Base-by-base conservation (phyloP, 2,797 vertebrate genomes). In the Tangara arthus region DNA sequence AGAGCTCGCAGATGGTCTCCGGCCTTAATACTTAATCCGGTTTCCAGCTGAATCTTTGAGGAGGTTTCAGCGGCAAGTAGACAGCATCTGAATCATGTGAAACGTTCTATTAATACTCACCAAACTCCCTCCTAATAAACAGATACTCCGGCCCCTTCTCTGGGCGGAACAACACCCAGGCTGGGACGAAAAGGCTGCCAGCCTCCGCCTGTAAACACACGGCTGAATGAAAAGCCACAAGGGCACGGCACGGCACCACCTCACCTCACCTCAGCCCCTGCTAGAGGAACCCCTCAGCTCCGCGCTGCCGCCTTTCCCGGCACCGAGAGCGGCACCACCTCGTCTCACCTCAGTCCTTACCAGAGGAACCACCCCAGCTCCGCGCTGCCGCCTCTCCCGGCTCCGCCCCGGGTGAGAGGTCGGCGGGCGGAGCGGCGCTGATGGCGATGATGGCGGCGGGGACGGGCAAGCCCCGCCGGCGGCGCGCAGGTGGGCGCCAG, bases 321-420 rank as follows among this genome's bases (percentile, higher is more conserved):
- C 68, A 39, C 70, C 63, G 63, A 46, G 44, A 46, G 21, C 44
- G 12, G 22, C 44, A 46, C 21, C 44, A 7, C 39, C 39, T 37
- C 37, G 12, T 6, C 42, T 18, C 27, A 1, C 5, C 6, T 8
- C 30, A 19, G 4, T 5, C 19, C 19, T 9, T 2, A 1, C 2
- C 17, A 0, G 3, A 12, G 28, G 12, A 7, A 12, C 16, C 12
- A n/a, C 7, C 26, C 0, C 28, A 11, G 26, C 11, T 5, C 32
- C 9, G 9, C 52, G 9, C 59, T 2, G 4, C 70, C 55, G 11
- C 52, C 6, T 12, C 10, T 30, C 10, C 44, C 19, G 1, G 34
- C 73, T 32, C 78, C 81, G 73, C 90, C 93, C 82, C 26, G 61
- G 80, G 94, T 92, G 72, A 93, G 83, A 86, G 94, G 93, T 91